A percentile compares a stretch with the other conserved stretches of the same genome.
Evolutionary conservation across 2,888 invertebrate species (phyloP).

Genomic region (Trichogramma evanescens): DNA sequence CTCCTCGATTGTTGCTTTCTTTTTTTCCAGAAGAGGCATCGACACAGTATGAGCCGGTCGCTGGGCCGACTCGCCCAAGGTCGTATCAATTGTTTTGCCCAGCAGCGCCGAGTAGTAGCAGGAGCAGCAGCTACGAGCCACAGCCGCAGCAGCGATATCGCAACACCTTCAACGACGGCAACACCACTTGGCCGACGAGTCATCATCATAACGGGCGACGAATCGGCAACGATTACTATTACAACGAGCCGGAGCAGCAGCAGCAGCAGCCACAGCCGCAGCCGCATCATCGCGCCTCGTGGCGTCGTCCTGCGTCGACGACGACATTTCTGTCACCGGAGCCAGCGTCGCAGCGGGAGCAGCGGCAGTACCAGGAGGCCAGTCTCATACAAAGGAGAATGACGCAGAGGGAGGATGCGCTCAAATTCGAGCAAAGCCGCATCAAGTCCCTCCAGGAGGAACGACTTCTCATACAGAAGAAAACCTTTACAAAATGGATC

Average conservation of each 20-base stretch:
- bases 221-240: conserved; percentile 23
- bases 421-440: conserved; percentile 93
- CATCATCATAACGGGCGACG: neutral
- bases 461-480: conserved; percentile 96
- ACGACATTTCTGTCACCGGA: conserved; percentile 1
- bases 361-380: conserved; percentile 23
- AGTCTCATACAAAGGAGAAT: conserved; percentile 63
- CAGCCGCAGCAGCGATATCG: no score
- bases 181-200: conserved; percentile 17
- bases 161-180: no score
- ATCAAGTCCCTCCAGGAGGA: conserved; percentile 96
- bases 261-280: no score
- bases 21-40: no score
- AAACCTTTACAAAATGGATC: conserved; percentile 99
- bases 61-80: conserved; percentile 38
- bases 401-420: conserved; percentile 85
- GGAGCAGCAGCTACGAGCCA: neutral
- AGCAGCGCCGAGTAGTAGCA: neutral
- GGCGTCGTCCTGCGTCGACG: conserved; percentile 24
- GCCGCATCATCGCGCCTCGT: conserved; percentile 6
- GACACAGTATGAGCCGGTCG: conserved; percentile 36
- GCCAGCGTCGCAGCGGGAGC: conserved; percentile 11
- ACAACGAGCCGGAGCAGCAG: neutral
- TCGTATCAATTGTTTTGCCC: conserved; percentile 6
- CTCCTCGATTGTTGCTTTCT: no score